Percentiles rank a stretch among this genome's conserved stretches.
phyloP scores from a whole-genome alignment of 2,113 vertebrate species.

The Mola mola region DNA sequence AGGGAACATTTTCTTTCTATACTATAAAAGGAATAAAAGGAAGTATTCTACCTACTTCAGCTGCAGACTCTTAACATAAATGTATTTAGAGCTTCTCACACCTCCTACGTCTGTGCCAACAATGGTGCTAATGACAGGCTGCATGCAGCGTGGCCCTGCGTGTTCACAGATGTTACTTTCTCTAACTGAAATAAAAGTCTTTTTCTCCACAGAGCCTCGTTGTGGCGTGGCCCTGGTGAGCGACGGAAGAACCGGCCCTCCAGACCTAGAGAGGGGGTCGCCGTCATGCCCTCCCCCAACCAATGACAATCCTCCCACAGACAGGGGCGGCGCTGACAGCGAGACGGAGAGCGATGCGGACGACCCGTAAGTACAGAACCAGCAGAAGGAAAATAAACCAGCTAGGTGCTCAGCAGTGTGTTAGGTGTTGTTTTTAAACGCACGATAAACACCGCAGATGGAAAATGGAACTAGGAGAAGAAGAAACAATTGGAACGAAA shows the following conservation, averaged over 20 bases:
- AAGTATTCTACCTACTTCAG: too few relatives aligned
- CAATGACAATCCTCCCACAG: conserved; percentile 80
- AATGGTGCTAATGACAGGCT: background rate
- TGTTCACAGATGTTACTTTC: conserved; percentile 6
- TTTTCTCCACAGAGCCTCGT: conserved; percentile 73
- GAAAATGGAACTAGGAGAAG: background rate
- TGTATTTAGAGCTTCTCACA: too few relatives aligned
- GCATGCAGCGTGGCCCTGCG: conserved; percentile 2
- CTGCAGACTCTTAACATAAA: too few relatives aligned
- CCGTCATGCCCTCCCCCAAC: conserved; percentile 77
- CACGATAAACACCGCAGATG: too few relatives aligned
- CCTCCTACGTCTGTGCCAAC: too few relatives aligned
- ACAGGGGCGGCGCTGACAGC: conserved; percentile 84
- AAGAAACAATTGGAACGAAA: too few relatives aligned
- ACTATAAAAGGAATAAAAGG: too few relatives aligned
- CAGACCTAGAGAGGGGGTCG: conserved; percentile 75
- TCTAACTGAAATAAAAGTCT: background rate
- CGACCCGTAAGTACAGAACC: conserved; percentile 84
- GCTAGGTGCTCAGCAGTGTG: too few relatives aligned
- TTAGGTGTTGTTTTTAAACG: too few relatives aligned
- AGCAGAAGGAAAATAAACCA: too few relatives aligned
- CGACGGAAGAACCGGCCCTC: conserved; percentile 75
- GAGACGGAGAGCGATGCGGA: conserved; percentile 93
- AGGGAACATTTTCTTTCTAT: too few relatives aligned
- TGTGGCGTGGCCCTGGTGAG: conserved; percentile 77